Base-by-base conservation (phyloP, 92 coral and sea anemone genomes). In the Phenganax stokvisi region DNA sequence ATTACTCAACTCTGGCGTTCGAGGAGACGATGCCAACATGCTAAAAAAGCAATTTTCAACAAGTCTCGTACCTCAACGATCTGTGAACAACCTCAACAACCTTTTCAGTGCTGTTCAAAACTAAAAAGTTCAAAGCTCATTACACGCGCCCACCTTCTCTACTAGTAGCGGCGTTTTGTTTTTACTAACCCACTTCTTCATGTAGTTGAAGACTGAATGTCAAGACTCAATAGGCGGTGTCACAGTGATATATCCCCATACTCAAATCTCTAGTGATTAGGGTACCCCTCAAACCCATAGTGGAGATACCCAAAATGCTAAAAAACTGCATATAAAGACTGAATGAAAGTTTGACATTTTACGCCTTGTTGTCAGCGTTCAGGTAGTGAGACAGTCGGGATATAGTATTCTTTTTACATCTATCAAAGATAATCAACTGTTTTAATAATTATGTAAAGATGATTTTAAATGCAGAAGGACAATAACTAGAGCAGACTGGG, bases 31-130 rank as follows among this genome's bases (percentile, higher is more conserved):
- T 59, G 80, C 52, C 20, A 75, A 75, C 80, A 75, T 75, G 52
- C 80, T 75, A 75, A 54, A 57, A 75, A 12, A 30, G 11, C 25
- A 65, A 65, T 65, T 65, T 65, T 37, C 47, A 37, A 37, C 47
- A 37, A 37, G 47, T 37, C 47, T 37, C 47, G 47, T 37, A 85
- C 81, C 88, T 85, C 88, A 86, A 84, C 84, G 76, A 77, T 87
- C 71, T 80, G n/a, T 53, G 68, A 76, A 54, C 86, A 56, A 78
- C 72, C 51, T 51, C 77, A 37, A 60, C 78, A 71, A 65, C 69
- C 70, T 79, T 75, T 86, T 70, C 68, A 82, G 83, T 61, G 78
- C 76, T 75, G 57, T 53, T 51, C 78, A 65, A 58, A 44, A 69
- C 25, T 31, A 53, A 37, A 56, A 29, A 55, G n/a, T 31, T 28